These are phyloP conservation scores for Porites lobata DNA, from an alignment of 92 coral and sea anemone species.

Conservation along the genomic window DNA sequence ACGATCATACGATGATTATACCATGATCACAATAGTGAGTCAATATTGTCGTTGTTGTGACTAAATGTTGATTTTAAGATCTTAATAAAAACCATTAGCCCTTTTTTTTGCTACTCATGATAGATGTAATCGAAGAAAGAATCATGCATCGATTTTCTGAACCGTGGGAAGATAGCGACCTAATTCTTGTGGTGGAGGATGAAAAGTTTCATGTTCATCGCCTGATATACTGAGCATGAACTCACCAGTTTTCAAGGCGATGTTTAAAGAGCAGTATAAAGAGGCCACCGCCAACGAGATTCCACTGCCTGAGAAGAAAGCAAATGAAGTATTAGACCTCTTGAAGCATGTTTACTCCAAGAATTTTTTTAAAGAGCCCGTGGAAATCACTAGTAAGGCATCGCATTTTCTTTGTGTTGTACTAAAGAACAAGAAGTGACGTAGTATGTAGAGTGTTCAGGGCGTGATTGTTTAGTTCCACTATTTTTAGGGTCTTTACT, in stretches of 20 bases:
- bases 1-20: too few species aligned
- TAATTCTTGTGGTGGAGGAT: slow-evolving; percentile 23
- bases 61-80: too few species aligned
- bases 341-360: not conserved
- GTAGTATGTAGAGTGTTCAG: too few species aligned
- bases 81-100: too few species aligned
- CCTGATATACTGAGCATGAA: slow-evolving; percentile 5
- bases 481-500: too few species aligned
- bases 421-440: too few species aligned
- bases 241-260: slow-evolving; percentile 31
- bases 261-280: slow-evolving; percentile 23
- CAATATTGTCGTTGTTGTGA: too few species aligned
- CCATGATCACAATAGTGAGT: too few species aligned
- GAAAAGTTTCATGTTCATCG: slow-evolving; percentile 27
- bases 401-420: too few species aligned
- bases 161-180: slow-evolving; percentile 40
- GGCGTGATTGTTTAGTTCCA: too few species aligned
- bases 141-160: not conserved
- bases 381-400: too few species aligned
- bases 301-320: not conserved
- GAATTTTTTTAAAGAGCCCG: not conserved
- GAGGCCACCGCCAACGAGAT: slow-evolving; percentile 6
- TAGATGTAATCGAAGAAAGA: not conserved
- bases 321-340: not conserved
- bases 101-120: too few species aligned